Conservation (phyloP, 2,797 vertebrate genomes). For the Peromyscus eremicus region DNA sequence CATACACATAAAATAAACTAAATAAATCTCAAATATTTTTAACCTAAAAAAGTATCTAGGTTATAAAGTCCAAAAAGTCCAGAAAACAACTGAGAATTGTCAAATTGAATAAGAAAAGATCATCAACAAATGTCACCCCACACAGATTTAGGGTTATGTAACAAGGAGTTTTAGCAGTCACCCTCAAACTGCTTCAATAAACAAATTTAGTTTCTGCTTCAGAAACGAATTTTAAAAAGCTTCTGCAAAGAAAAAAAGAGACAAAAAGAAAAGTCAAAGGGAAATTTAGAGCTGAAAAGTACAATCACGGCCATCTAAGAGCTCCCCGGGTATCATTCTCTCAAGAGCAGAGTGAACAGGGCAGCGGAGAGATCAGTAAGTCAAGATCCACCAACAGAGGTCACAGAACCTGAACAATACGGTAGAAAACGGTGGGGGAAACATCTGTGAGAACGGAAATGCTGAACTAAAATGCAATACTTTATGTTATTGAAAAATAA, state of each 20-base stretch:
- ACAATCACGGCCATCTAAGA: background rate
- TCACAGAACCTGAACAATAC: no score
- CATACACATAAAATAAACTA: background rate
- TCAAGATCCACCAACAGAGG: background rate
- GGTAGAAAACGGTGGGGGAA: no score
- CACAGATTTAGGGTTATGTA: background rate
- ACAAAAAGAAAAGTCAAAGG: background rate
- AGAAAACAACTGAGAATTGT: background rate
- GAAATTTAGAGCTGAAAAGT: background rate
- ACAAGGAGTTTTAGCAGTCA: background rate
- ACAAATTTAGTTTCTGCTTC: no score
- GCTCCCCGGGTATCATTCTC: background rate
- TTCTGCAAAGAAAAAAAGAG: background rate
- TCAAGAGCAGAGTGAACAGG: no score
- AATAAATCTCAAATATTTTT: background rate
- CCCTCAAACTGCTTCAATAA: background rate
- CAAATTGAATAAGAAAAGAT: background rate
- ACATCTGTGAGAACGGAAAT: background rate
- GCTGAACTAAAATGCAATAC: background rate
- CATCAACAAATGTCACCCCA: background rate
- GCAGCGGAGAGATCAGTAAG: background rate
- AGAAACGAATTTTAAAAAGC: background rate
- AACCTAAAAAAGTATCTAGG: background rate
- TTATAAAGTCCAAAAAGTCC: background rate
- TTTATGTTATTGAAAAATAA: background rate